A percentile compares a stretch with the other conserved stretches of the same genome.
These are phyloP conservation scores for Lycaon pictus DNA, from an alignment of 2,113 vertebrate species.

Conservation along the genomic window DNA sequence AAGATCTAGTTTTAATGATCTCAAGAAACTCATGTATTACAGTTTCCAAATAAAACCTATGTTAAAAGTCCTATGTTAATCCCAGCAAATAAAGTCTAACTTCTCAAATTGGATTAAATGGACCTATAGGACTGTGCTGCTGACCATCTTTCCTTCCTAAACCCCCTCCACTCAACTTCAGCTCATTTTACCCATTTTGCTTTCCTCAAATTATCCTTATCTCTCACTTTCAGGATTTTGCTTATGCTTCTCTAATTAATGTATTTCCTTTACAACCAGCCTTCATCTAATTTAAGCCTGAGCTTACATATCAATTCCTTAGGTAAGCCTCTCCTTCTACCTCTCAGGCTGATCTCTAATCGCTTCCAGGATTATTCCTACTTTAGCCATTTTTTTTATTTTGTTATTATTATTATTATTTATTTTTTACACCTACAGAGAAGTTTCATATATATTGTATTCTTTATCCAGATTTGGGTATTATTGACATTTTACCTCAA, in stretches of 20 bases:
- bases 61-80: neutral
- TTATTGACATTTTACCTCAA: neutral
- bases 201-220: neutral
- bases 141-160: neutral
- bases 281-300: neutral
- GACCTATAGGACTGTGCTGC: accelerated
- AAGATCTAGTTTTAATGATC: neutral
- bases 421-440: neutral
- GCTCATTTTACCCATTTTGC: accelerated
- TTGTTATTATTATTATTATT: neutral
- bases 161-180: neutral
- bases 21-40: neutral
- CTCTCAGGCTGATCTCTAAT: neutral
- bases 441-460: neutral
- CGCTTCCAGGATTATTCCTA: neutral
- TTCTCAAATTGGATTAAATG: neutral
- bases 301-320: neutral
- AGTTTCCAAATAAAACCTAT: neutral
- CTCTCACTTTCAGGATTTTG: neutral
- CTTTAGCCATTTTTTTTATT: neutral
- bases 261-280: neutral
- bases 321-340: neutral
- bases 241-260: neutral
- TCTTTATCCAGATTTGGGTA: neutral
- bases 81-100: neutral